These are phyloP conservation scores for Spodoptera picta DNA, from an alignment of 2,888 invertebrate species.

Conservation along the genomic window DNA sequence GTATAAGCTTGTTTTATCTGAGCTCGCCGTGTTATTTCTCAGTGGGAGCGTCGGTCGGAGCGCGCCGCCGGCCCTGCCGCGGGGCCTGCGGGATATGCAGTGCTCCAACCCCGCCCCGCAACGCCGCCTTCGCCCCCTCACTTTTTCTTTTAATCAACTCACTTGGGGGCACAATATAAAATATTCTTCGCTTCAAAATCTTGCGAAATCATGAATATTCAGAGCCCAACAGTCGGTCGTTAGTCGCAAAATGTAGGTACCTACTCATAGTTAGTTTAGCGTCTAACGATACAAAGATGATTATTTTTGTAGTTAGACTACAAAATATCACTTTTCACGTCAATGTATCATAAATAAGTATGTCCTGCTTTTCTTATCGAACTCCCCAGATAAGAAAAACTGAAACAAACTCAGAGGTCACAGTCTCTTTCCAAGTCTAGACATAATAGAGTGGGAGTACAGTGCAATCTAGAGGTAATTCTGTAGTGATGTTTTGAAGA, in stretches of 20 bases:
- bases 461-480: too few species aligned
- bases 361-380: too few species aligned
- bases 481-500: too few species aligned
- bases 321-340: too few species aligned
- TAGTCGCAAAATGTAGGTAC: conserved; percentile 17
- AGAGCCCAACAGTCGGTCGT: conserved; percentile 11
- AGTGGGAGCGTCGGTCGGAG: conserved; percentile 53
- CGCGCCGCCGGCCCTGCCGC: conserved; percentile 57
- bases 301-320: too few species aligned
- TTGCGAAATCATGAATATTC: conserved; percentile 25
- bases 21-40: conserved; percentile 65
- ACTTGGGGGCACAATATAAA: conserved; percentile 68
- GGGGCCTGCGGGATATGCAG: conserved; percentile 58
- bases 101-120: conserved; percentile 45
- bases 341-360: too few species aligned
- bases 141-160: conserved; percentile 72
- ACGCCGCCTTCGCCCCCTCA: conserved; percentile 44
- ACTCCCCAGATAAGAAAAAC: too few species aligned
- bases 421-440: too few species aligned
- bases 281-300: too few species aligned
- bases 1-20: conserved; percentile 73
- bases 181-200: conserved; percentile 22
- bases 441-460: too few species aligned
- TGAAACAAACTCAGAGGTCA: too few species aligned
- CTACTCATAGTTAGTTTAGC: conserved; percentile 45